Base-by-base conservation (phyloP, 30 jellyfish, hydroid and myxozoan species). In the Hydractinia symbiolongicarpus region DNA sequence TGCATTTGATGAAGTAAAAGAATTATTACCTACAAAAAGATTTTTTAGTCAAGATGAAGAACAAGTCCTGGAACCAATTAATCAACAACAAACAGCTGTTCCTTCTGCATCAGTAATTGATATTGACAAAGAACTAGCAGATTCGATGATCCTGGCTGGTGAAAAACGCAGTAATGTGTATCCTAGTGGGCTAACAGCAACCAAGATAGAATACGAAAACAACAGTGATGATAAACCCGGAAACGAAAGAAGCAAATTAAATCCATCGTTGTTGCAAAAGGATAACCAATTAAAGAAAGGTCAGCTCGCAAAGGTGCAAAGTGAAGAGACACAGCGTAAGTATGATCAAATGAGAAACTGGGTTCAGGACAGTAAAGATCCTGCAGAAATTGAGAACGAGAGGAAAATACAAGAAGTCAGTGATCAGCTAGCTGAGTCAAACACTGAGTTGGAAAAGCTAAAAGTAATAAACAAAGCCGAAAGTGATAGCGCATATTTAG, bases 1-100 rank as follows among this genome's bases (percentile, higher is more conserved):
- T 8, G 94, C 98, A 20, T 93, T 85, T 84, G 98, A 93, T 80
- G 98, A 93, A 54, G 83, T 93, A 19, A 95, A 87, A 52, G 98
- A 93, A 70, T 72, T 93, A 15, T 82, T 93, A 20, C 83, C 96
- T 17, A 79, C 84, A 50, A 71, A 57, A 56, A 54, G 64, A 9
- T 44, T 17, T 44, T 67, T 64, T 4, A 67, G 57, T 13, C 49
- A 67, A 44, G 77, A 67, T 53, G 83, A 79, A 53, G 61, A 30
- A 30, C 40, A 50, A 15, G 60, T 71, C 60, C 80, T 71, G 40
- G 14, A 71, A 50, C 80, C 80, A 19, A 30, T 20, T 9, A 71
- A 64, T 64, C 52, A 13, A 7, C 8, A n/a, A 13, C 74, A 64
- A 13, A n/a, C 74, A 7, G 40, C 19, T n/a, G 40, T 64, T 44